A percentile compares a stretch with the other conserved stretches of the same genome.
Evolutionary conservation across 1,140 invertebrate genomes (phyloP).

Genomic region (Oryzaephilus surinamensis): DNA sequence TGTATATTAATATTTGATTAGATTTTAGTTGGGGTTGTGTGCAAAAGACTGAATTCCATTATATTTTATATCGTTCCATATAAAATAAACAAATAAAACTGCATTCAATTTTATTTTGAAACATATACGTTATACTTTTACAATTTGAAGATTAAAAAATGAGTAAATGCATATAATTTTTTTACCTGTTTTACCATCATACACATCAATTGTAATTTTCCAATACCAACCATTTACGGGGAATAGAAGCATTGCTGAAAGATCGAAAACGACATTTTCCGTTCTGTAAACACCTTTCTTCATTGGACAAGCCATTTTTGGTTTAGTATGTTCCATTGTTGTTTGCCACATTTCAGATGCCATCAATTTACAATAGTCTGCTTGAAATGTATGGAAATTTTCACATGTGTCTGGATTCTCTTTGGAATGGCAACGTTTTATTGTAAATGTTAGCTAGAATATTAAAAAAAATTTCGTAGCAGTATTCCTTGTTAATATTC

Average conservation of each 20-base stretch:
- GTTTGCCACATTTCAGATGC: conserved; percentile 6
- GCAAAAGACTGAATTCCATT: no score
- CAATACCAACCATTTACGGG: conserved; percentile 8
- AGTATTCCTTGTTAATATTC: neutral
- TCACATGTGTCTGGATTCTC: conserved; percentile 15
- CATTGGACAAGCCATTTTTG: conserved; percentile 9
- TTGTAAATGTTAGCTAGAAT: conserved; percentile 7
- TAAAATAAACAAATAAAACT: no score
- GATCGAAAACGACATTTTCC: conserved; percentile 6
- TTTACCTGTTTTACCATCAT: conserved; percentile 5
- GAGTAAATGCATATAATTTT: conserved; percentile 10
- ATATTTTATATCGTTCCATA: no score
- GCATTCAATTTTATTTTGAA: no score
- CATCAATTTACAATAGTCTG: conserved; percentile 10
- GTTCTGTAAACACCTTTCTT: conserved; percentile 10
- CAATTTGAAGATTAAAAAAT: no score
- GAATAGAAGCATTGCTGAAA: conserved; percentile 5
- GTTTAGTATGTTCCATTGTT: conserved; percentile 6
- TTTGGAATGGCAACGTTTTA: conserved; percentile 6
- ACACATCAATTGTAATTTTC: conserved; percentile 6
- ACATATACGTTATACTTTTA: no score
- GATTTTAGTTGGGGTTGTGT: neutral
- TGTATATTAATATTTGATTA: no score
- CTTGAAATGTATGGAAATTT: conserved; percentile 8
- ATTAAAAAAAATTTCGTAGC: neutral